Evolutionary conservation across 2,797 vertebrate genomes (phyloP).

Genomic region (Pipistrellus pipistrellus): DNA sequence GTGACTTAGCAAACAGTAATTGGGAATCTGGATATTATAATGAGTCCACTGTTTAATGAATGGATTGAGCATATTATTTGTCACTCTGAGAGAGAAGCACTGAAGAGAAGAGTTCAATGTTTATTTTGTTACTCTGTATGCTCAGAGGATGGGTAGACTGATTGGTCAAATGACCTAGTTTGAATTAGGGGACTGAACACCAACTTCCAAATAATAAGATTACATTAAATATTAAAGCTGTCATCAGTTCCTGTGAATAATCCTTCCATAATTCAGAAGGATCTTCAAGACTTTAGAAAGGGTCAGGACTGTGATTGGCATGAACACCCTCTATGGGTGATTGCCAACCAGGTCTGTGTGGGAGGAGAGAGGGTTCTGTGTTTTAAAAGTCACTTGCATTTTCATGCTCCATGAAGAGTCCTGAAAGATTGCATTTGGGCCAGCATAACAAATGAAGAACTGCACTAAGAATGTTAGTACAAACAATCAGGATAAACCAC

Average conservation of each 20-base stretch:
- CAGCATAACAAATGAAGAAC: slow-evolving; percentile 37
- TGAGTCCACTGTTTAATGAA: neutral
- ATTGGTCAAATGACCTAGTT: neutral
- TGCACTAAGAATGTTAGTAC: slow-evolving; percentile 60
- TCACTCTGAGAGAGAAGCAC: neutral
- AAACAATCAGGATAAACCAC: slow-evolving; percentile 75
- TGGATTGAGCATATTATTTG: neutral
- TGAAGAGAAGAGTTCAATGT: neutral
- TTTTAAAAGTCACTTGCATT: slow-evolving; percentile 47
- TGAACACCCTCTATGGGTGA: neutral
- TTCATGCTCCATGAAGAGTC: slow-evolving; percentile 52
- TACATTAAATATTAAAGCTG: slow-evolving; percentile 36
- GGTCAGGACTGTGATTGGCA: neutral
- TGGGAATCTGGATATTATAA: neutral
- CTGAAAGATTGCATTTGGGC: slow-evolving; percentile 68
- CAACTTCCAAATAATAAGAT: slow-evolving; percentile 32
- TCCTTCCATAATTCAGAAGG: slow-evolving; percentile 41
- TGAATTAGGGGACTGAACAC: neutral
- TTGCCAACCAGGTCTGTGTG: neutral
- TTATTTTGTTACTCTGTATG: neutral
- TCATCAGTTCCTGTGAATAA: neutral
- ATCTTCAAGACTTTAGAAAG: neutral
- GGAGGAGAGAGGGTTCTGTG: neutral
- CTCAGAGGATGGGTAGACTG: neutral
- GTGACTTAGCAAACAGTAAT: neutral